phyloP scores from a whole-genome alignment of 2,113 vertebrate genomes.

The Grus americana region DNA sequence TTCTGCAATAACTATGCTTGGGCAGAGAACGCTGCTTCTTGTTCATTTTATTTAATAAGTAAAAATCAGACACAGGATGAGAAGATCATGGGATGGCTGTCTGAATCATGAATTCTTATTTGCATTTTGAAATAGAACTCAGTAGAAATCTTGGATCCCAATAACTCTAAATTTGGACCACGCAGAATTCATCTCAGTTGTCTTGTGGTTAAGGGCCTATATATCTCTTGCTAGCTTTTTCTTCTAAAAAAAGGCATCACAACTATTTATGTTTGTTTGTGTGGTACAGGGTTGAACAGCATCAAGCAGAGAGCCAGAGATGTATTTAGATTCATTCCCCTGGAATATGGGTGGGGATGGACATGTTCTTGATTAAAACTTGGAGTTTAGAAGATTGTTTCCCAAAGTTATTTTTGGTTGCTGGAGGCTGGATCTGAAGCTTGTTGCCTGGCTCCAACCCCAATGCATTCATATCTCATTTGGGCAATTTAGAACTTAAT shows the following conservation, averaged over 20 bases:
- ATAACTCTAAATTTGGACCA: not conserved
- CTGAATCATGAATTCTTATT: not conserved
- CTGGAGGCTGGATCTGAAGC: constrained; percentile 4
- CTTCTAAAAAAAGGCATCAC: not conserved
- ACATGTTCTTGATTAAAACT: constrained; percentile 59
- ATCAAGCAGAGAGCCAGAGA: not conserved
- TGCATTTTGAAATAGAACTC: not conserved
- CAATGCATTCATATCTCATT: not conserved
- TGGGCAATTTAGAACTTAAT: not conserved
- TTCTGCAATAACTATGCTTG: not conserved
- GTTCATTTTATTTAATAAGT: not conserved
- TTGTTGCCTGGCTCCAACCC: not conserved
- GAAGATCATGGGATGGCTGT: not conserved
- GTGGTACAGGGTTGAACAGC: not conserved
- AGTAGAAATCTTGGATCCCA: not conserved
- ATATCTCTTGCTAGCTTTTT: not conserved
- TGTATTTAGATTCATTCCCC: not conserved
- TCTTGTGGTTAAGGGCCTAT: not conserved
- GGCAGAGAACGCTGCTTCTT: not conserved
- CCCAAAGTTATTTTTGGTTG: constrained; percentile 67
- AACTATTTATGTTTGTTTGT: not conserved
- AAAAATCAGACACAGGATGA: not conserved
- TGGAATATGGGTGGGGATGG: not conserved
- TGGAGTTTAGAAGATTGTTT: constrained; percentile 36
- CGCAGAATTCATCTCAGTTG: not conserved